phyloP scores from a whole-genome alignment of 2,113 vertebrate species.

The Phylloscopus trochiloides region DNA sequence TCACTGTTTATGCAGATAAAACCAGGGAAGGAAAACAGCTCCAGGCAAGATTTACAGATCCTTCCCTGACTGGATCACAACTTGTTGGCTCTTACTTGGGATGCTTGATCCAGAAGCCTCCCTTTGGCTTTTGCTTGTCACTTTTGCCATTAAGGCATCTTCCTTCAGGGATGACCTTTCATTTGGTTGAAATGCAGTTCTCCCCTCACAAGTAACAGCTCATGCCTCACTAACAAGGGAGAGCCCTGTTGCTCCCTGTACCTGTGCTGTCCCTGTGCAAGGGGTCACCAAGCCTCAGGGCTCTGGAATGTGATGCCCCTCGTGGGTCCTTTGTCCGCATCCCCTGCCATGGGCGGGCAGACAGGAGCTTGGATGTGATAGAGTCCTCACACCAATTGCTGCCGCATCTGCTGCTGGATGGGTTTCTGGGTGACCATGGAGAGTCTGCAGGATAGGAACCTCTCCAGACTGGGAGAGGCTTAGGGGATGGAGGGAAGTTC shows the following conservation, averaged over 20 bases:
- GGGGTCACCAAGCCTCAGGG: fast-evolving
- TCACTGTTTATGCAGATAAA: not conserved
- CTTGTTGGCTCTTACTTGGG: not conserved
- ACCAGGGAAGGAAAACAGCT: not conserved
- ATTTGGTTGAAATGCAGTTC: not conserved
- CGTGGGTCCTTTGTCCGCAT: not conserved
- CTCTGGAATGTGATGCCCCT: not conserved
- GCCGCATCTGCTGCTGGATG: not conserved
- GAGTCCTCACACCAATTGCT: not conserved
- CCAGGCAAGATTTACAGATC: not conserved
- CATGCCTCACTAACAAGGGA: not conserved
- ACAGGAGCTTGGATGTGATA: not conserved
- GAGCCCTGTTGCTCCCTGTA: not conserved
- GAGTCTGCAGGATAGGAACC: not conserved
- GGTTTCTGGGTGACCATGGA: not conserved
- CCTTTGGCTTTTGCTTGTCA: not conserved
- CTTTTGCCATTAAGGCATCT: not conserved
- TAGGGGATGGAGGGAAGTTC: not conserved
- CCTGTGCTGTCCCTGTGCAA: not conserved
- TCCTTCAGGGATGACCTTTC: not conserved
- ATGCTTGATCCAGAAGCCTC: not conserved
- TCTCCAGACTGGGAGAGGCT: not conserved
- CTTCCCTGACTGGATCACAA: not conserved
- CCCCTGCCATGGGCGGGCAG: not conserved
- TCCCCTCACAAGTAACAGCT: not conserved